Base-by-base conservation (phyloP, 2,797 vertebrate species). In the Kryptopterus vitreolus region DNA sequence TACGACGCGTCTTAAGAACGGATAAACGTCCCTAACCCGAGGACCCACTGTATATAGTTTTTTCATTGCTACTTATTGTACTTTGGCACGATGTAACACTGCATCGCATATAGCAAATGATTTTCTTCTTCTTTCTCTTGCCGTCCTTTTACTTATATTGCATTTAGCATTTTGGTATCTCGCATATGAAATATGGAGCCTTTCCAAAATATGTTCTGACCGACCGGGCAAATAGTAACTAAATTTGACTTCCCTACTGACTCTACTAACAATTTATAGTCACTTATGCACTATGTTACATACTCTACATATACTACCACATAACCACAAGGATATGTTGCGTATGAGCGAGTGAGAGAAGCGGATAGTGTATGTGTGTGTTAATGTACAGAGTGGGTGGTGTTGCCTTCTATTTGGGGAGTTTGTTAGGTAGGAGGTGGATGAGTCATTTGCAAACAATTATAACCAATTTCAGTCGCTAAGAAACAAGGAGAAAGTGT, bases 361-460 rank as follows among this genome's bases (percentile, higher is more conserved):
- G 10, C 10, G 7, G 38, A 43, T 6, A 43, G 38, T 43, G 38
- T 43, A 43, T 43, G 38, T 52, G 57, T 82, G 82, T 73, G 72
- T 59, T 78, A 79, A 81, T 83, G 82, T 83, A 84, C 78, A 82
- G 76, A 81, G 86, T 87, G 81, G 86, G 84, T 78, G 84, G 84
- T 85, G 84, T 83, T 87, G 70, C 84, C 84, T 81, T 84, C 86
- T 87, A 87, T 87, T 87, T 83, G 83, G 81, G 83, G 86, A 87
- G 77, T 85, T 87, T 84, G 84, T 82, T 84, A 83, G 84, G 86
- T 87, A 79, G 86, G 86, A 85, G 84, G 83, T 82, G 79, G 81
- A 84, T 87, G 84, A 85, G 82, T 87, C 86, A 87, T 85, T 79
- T 85, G 78, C 82, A 87, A 87, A 87, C 86, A 87, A 87, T 87